Base-by-base conservation (phyloP, 2,113 vertebrate species). In the Silurus meridionalis region DNA sequence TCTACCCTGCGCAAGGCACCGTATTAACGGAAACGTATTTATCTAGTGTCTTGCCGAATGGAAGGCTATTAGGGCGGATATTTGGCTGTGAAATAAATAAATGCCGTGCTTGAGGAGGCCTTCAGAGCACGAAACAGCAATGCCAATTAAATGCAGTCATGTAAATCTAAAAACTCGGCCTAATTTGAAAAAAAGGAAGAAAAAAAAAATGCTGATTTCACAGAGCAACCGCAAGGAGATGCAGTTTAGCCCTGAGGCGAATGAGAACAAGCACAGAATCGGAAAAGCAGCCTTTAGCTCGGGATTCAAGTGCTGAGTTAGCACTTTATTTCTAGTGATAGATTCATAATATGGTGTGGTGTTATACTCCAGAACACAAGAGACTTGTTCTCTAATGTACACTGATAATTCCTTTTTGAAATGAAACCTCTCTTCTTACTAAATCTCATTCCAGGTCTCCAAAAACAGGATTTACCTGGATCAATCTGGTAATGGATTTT, bases 401-500 rank as follows among this genome's bases (percentile, higher is more conserved):
- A 50, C 19, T 52, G 19, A 46, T 52, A 23, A 77, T 52, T 77
- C 53, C 21, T 74, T 23, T 53, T 53, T 19, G 60, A 11, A 53
- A 77, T 53, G 14, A 82, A 17, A 75, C 88, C 57, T 50, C 50
- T 64, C 14, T 78, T 80, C 85, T 89, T 64, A 4, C 25, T 84
- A 84, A 92, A 91, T 92, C 91, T 89, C 77, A 85, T 90, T 90
- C 85, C 90, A 90, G 88, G 89, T 91, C 92, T 87, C 87, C 92
- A 89, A 92, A 37, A 84, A 90, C 90, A 89, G 93, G 90, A 92
- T 93, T 93, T 92, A 92, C 94, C 89, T 60, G 87, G 85, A 92
- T 94, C 91, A 91, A 91, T 94, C 93, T 91, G 88, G 88, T 89
- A 88, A 94, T 93, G 88, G 89, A 91, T 92, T 93, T 92, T 93